These are phyloP conservation scores for Drosophila gaucha DNA, from an alignment of 2,888 invertebrate species.

Conservation along the genomic window DNA sequence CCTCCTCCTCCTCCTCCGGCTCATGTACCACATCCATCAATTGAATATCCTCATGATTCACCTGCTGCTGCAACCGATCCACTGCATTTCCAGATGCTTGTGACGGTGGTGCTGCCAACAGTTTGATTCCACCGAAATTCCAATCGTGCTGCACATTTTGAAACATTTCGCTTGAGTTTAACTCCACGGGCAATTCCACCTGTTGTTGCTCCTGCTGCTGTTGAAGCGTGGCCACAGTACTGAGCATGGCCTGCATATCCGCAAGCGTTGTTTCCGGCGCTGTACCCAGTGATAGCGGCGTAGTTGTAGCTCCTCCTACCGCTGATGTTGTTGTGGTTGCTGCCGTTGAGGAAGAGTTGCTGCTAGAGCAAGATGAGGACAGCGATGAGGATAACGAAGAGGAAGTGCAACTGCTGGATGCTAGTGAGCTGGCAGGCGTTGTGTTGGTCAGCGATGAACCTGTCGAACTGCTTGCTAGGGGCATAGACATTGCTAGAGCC, in stretches of 20 bases:
- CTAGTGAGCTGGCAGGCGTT: conserved; percentile 59
- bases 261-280: conserved; percentile 50
- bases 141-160: conserved; percentile 84
- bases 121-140: conserved; percentile 83
- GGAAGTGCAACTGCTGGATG: conserved; percentile 68
- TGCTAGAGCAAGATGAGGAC: conserved; percentile 71
- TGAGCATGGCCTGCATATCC: conserved; percentile 70
- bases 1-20: conserved; percentile 38
- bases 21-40: conserved; percentile 66
- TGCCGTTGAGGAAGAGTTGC: conserved; percentile 57
- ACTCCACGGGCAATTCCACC: conserved; percentile 35
- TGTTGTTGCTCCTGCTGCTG: conserved; percentile 51
- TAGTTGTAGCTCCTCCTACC: conserved; percentile 21
- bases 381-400: conserved; percentile 73
- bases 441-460: conserved; percentile 62
- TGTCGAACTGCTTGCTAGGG: conserved; percentile 58
- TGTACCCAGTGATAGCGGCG: conserved; percentile 39
- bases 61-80: conserved; percentile 44
- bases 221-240: conserved; percentile 66
- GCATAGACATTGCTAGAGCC: conserved; percentile 38
- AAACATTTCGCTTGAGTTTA: conserved; percentile 79
- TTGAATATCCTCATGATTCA: conserved; percentile 60
- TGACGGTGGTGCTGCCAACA: conserved; percentile 42
- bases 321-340: conserved; percentile 45
- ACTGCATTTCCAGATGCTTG: conserved; percentile 30